Evolutionary conservation across 1,140 invertebrate genomes (phyloP).

Genomic region (Ctenoplectra terminalis): DNA sequence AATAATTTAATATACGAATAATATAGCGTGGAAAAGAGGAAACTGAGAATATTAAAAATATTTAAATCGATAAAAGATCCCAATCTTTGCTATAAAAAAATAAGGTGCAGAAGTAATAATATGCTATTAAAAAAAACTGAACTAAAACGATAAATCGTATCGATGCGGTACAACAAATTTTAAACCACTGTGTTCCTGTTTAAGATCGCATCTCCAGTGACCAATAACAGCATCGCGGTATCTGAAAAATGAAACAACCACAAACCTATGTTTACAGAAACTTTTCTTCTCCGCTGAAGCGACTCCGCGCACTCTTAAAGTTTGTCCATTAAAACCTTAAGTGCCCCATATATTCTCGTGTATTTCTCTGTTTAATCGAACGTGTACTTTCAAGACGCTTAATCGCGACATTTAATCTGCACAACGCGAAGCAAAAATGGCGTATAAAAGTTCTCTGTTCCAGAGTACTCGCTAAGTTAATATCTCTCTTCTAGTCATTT

Average conservation of each 20-base stretch:
- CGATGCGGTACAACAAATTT: too few relatives aligned
- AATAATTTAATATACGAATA: too few relatives aligned
- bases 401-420: slow-evolving; percentile 2
- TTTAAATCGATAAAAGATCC: too few relatives aligned
- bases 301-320: neutral
- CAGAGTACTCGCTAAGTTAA: neutral
- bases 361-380: slow-evolving; percentile 3
- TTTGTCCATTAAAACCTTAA: slow-evolving; percentile 4
- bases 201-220: too few relatives aligned
- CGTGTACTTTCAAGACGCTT: neutral
- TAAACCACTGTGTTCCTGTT: too few relatives aligned
- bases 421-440: neutral
- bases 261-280: neutral
- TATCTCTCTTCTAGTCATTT: neutral
- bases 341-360: neutral
- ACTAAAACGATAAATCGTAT: too few relatives aligned
- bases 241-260: neutral
- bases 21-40: too few relatives aligned
- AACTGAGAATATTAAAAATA: too few relatives aligned
- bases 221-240: neutral
- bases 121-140: too few relatives aligned
- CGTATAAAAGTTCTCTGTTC: neutral
- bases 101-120: too few relatives aligned
- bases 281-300: neutral
- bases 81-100: too few relatives aligned